A percentile compares a stretch with the other conserved stretches of the same genome.
phyloP scores from a whole-genome alignment of 2,113 vertebrate species.

The Alaudala cheleensis region DNA sequence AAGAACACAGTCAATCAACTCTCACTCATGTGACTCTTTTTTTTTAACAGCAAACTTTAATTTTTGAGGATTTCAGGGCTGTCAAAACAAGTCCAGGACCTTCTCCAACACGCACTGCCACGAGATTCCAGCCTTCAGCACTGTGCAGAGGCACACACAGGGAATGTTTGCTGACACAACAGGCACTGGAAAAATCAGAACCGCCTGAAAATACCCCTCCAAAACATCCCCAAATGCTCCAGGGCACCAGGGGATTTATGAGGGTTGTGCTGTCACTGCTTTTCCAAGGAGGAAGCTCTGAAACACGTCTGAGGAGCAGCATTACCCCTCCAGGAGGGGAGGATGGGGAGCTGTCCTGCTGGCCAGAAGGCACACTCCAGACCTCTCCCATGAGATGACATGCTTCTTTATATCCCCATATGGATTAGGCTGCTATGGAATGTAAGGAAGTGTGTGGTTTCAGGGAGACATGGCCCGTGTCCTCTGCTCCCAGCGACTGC shows the following conservation, averaged over 20 bases:
- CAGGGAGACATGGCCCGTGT: constrained; percentile 33
- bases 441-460: constrained; percentile 99
- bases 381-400: constrained; percentile 82
- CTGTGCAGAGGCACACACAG: not conserved
- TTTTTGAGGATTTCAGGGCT: not conserved
- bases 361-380: not conserved
- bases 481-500: not conserved
- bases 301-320: not conserved
- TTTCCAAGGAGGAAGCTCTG: not conserved
- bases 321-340: not conserved
- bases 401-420: constrained; percentile 99
- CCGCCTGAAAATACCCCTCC: not conserved
- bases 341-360: not conserved
- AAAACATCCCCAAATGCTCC: not conserved
- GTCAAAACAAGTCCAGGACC: not conserved
- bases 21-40: not conserved
- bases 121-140: not conserved
- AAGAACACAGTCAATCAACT: not conserved
- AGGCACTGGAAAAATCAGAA: not conserved
- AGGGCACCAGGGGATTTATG: not conserved
- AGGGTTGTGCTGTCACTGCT: not conserved
- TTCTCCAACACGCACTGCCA: not conserved
- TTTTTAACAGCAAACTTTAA: not conserved
- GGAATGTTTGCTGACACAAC: not conserved
- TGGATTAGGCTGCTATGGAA: constrained; percentile 93